Evolutionary conservation across 2,888 invertebrate genomes (phyloP).

Genomic region (Zaprionus lineosus): DNA sequence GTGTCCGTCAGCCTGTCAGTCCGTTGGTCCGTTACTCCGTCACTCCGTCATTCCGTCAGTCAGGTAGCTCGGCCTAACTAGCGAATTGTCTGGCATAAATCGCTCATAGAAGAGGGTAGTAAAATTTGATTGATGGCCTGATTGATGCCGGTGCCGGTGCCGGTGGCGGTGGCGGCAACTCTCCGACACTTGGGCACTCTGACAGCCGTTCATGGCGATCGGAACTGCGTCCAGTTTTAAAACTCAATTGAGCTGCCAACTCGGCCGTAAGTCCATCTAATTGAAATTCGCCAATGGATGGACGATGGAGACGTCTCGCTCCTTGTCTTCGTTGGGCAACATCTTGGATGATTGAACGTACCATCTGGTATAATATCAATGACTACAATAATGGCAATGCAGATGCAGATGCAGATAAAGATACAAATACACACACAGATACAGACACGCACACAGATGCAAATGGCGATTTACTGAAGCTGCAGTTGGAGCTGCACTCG

Average conservation of each 20-base stretch:
- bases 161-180: no score
- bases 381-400: constrained; percentile 9
- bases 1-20: not conserved
- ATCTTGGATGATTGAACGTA: constrained; percentile 13
- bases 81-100: constrained; percentile 40
- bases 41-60: not conserved
- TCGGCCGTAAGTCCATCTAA: constrained; percentile 32
- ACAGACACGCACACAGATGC: no score
- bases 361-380: constrained; percentile 9
- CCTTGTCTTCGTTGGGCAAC: no score
- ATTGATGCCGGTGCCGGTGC: constrained; percentile 60
- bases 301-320: no score
- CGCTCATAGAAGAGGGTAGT: constrained; percentile 35
- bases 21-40: not conserved
- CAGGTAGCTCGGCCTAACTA: constrained; percentile 31
- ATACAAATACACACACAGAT: no score
- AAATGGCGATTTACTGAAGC: not conserved
- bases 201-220: not conserved
- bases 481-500: constrained; percentile 15
- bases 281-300: constrained; percentile 26
- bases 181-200: no score
- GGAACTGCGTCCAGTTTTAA: constrained; percentile 6
- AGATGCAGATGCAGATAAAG: constrained; percentile 4
- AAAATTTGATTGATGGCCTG: constrained; percentile 65
- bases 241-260: constrained; percentile 36